Conservation (phyloP, 2,113 vertebrate species). For the Ranitomeya variabilis region DNA sequence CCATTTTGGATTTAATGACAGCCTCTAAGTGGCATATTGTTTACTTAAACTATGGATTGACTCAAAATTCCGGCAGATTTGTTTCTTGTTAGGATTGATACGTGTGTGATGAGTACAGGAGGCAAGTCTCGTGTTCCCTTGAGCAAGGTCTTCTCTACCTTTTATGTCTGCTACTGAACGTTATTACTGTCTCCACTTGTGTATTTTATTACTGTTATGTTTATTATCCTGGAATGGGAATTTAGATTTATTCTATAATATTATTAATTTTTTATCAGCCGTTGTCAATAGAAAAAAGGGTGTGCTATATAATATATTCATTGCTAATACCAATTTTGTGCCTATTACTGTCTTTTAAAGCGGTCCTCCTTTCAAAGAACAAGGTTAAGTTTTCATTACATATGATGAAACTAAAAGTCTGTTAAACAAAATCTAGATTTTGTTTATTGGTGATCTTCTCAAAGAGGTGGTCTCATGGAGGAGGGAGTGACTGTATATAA, state of each 20-base stretch:
- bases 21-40: conserved; percentile 50
- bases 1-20: conserved; percentile 46
- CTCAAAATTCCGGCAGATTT: conserved; percentile 45
- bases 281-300: neutral
- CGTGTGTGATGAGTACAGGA: conserved; percentile 36
- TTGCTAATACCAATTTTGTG: neutral
- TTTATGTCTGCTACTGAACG: neutral
- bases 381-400: too few species aligned
- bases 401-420: too few species aligned
- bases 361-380: neutral
- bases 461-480: too few species aligned
- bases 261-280: neutral
- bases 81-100: conserved; percentile 33
- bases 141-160: conserved; percentile 32
- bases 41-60: conserved; percentile 52
- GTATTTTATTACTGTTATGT: conserved; percentile 8
- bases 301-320: neutral
- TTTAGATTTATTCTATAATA: conserved; percentile 20
- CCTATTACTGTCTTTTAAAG: neutral
- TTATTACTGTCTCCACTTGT: conserved; percentile 4
- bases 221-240: neutral
- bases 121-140: neutral
- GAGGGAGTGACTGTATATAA: too few species aligned
- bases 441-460: too few species aligned
- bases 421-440: too few species aligned